Percentiles rank a stretch among this genome's conserved stretches.
These are phyloP conservation scores for Tretioscincus oriximinensis DNA, from an alignment of 2,113 vertebrate genomes.

Conservation along the genomic window DNA sequence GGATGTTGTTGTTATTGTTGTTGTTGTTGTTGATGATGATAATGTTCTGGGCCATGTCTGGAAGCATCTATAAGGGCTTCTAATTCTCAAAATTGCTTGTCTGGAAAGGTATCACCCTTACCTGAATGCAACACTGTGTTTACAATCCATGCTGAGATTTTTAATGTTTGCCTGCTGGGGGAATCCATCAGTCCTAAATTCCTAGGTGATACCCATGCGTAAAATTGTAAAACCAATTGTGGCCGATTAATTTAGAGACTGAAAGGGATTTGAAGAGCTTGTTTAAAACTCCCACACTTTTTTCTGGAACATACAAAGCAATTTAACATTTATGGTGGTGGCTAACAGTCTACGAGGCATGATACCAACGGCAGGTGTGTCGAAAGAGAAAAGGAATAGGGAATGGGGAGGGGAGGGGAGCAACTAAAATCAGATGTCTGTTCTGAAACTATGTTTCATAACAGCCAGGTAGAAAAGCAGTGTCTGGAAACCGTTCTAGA, in stretches of 20 bases:
- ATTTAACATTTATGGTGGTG: neutral
- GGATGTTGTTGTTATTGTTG: too few species aligned
- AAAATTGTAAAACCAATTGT: neutral
- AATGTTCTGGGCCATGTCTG: neutral
- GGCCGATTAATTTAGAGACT: neutral
- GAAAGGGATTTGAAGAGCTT: too few species aligned
- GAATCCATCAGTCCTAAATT: neutral
- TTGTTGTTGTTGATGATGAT: too few species aligned
- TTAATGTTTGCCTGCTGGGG: neutral
- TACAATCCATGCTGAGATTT: too few species aligned
- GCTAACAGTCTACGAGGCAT: neutral
- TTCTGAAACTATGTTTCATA: neutral
- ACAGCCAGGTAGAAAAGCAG: neutral
- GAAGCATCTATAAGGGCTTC: neutral
- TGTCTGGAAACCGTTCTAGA: neutral
- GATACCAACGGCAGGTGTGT: neutral
- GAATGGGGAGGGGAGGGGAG: neutral
- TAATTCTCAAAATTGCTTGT: too few species aligned
- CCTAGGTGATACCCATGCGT: neutral
- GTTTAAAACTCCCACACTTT: neutral
- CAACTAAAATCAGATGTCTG: neutral
- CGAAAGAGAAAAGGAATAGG: neutral
- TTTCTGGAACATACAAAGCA: neutral
- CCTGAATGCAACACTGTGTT: neutral
- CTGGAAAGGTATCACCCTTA: neutral